Base-by-base conservation (phyloP, 1,140 invertebrate genomes). In the Phymorhynchus buccinoides region DNA sequence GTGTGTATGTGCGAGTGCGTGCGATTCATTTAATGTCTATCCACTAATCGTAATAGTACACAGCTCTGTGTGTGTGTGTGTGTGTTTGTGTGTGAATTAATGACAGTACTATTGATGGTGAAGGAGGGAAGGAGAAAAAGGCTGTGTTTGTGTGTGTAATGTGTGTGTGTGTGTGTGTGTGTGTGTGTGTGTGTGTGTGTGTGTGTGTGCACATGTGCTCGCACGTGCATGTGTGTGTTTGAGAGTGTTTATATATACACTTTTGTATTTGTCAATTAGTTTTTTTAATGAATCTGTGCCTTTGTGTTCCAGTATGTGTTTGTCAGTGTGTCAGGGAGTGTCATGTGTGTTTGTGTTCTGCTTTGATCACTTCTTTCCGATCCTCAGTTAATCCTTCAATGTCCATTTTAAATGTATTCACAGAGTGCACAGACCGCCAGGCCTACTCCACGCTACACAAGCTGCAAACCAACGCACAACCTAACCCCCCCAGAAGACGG, bases 361-460 rank as follows among this genome's bases (percentile, higher is more conserved):
- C 14, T 14, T 78, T 42, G 12, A 78, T 42, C 3, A 22, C 22
- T 78, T 7, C 39, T 42, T 16, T 75, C 6, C 7, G 6, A n/a
- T 37, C 39, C 35, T 39, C 32, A 37, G 30, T 22, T 12, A 75
- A 18, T 44, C 30, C 41, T 44, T 12, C 30, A 48, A 80, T 27
- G 22, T 18, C 39, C 22, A 30, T 82, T 18, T 27, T 68, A 39
- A n/a, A 18, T 41, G 30, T 66, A 14, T 83, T 2, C 35, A 42
- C 81, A 83, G 81, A 44, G n/a, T 62, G 62, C 6, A 56, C 68
- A 32, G 81, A 83, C 37, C 39, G 37, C 18, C 56, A 71, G 56
- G 81, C 81, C 12, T 83, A 83, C 80, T 68, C 81, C 27, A 73
- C 81, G 62, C 42, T 83, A 37, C 81, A 66, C n/a, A 32, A 39